Conservation (phyloP, 1,140 invertebrate species). For the Nephotettix cincticeps region DNA sequence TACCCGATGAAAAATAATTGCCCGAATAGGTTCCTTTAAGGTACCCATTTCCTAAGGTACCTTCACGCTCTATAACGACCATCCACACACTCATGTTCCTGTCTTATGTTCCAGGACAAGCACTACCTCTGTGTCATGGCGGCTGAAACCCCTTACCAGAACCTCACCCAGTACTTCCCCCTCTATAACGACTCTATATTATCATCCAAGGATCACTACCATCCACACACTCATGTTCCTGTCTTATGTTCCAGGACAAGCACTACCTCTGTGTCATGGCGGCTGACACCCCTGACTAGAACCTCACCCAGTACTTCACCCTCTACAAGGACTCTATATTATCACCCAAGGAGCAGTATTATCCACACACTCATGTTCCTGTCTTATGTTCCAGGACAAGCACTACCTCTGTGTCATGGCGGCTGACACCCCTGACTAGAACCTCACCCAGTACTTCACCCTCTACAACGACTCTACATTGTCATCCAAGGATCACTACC, state of each 20-base stretch:
- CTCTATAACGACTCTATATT: conserved; percentile 96
- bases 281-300: conserved; percentile 89
- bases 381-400: conserved; percentile 77
- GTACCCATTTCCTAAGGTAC: too few species aligned
- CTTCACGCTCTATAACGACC: too few species aligned
- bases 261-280: conserved; percentile 93
- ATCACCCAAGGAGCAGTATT: too few species aligned
- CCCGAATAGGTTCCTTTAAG: too few species aligned
- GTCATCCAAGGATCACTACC: too few species aligned
- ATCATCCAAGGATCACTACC: too few species aligned
- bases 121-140: conserved; percentile 93
- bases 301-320: conserved; percentile 91
- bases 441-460: conserved; percentile 91
- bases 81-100: too few species aligned
- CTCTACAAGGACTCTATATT: conserved; percentile 92
- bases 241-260: conserved; percentile 77
- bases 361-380: too few species aligned
- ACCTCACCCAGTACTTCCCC: conserved; percentile 91
- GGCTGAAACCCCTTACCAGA: conserved; percentile 89
- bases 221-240: too few species aligned
- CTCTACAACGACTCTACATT: conserved; percentile 97
- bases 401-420: conserved; percentile 93
- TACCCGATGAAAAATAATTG: too few species aligned
- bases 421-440: conserved; percentile 89
- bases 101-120: conserved; percentile 77